Evolutionary conservation across 2,113 vertebrate genomes (phyloP).

Genomic region (Cephalopterus ornatus): DNA sequence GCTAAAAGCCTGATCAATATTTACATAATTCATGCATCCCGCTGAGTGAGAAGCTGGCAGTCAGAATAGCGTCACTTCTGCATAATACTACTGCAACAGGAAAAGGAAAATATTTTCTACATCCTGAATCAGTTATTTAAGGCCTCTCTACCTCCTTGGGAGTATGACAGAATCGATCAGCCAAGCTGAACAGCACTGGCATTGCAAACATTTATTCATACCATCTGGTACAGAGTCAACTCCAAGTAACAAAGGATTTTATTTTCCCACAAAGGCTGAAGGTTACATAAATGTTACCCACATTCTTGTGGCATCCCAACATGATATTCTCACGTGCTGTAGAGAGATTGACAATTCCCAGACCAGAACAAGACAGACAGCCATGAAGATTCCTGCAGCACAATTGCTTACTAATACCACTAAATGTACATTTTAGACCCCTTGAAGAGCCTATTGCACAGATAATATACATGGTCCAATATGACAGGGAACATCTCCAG

Average conservation of each 20-base stretch:
- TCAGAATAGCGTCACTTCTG: neutral
- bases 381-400: neutral
- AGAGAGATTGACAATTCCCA: slow-evolving; percentile 25
- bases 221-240: slow-evolving; percentile 64
- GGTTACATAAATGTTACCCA: slow-evolving; percentile 38
- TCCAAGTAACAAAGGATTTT: slow-evolving; percentile 67
- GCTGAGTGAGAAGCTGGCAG: neutral
- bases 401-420: slow-evolving; percentile 9
- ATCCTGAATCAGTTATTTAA: slow-evolving; percentile 61
- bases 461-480: neutral
- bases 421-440: neutral
- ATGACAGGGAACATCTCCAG: slow-evolving; percentile 20
- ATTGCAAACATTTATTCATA: slow-evolving; percentile 65
- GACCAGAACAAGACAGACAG: slow-evolving; percentile 15
- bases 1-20: slow-evolving; percentile 21
- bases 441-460: neutral
- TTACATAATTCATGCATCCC: neutral
- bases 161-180: slow-evolving; percentile 62
- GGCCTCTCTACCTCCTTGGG: slow-evolving; percentile 35
- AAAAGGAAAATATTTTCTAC: slow-evolving; percentile 62
- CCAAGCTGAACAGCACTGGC: slow-evolving; percentile 57
- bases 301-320: slow-evolving; percentile 36
- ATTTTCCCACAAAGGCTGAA: slow-evolving; percentile 67
- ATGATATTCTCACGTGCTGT: slow-evolving; percentile 43
- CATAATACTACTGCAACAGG: slow-evolving; percentile 28